These are phyloP conservation scores for Popillia japonica DNA, from an alignment of 1,140 invertebrate genomes.

Conservation along the genomic window DNA sequence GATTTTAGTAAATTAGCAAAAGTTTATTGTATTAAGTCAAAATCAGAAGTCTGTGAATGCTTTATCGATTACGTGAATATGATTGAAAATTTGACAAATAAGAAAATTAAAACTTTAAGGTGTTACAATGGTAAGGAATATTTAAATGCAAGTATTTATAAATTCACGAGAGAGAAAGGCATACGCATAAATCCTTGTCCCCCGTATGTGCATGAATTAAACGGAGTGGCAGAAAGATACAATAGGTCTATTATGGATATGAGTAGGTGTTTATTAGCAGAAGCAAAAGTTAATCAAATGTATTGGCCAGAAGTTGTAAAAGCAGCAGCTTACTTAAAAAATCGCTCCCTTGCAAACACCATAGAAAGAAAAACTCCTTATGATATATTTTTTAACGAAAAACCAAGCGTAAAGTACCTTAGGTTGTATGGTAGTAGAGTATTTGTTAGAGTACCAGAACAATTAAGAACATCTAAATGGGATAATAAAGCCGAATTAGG, in stretches of 20 bases:
- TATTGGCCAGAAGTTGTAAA: slow-evolving; percentile 56
- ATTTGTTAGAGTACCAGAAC: slow-evolving; percentile 45
- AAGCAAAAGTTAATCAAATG: slow-evolving; percentile 51
- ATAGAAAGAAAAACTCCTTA: slow-evolving; percentile 41
- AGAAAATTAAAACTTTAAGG: too few relatives aligned
- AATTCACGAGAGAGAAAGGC: not conserved
- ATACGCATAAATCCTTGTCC: not conserved
- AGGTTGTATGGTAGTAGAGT: slow-evolving; percentile 48
- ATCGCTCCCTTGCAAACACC: slow-evolving; percentile 41
- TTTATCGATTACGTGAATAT: too few relatives aligned
- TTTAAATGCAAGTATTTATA: not conserved
- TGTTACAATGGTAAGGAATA: not conserved
- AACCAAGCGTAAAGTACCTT: too few relatives aligned
- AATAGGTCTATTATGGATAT: slow-evolving; percentile 53
- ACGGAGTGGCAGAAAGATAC: slow-evolving; percentile 58
- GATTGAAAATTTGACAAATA: too few relatives aligned
- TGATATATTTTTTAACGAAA: slow-evolving; percentile 45
- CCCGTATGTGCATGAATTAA: slow-evolving; percentile 58
- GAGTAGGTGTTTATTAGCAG: slow-evolving; percentile 47
- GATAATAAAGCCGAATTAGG: slow-evolving; percentile 33
- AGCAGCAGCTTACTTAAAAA: slow-evolving; percentile 54
- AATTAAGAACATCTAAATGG: slow-evolving; percentile 13
- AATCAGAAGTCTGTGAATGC: too few relatives aligned
- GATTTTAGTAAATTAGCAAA: slow-evolving; percentile 38
- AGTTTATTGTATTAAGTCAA: not conserved